Evolutionary conservation across 92 coral and sea anemone species (phyloP).

Genomic region (Metridium senile): DNA sequence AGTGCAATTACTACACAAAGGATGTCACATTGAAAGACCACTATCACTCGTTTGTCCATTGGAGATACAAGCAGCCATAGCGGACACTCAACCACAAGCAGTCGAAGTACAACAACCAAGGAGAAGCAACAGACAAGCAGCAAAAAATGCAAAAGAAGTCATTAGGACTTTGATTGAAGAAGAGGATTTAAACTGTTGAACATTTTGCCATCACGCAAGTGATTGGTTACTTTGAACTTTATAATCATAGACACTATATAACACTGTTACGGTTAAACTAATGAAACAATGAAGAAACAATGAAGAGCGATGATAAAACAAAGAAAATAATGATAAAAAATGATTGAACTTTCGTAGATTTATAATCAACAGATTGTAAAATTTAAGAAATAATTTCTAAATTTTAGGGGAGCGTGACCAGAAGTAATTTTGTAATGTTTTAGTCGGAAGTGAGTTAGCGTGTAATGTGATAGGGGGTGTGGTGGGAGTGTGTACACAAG

Average conservation of each 20-base stretch:
- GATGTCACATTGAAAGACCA: slow-evolving; percentile 51
- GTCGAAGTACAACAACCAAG: neutral
- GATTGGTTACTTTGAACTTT: neutral
- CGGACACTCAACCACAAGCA: neutral
- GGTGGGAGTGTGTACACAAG: too few species aligned
- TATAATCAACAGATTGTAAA: too few species aligned
- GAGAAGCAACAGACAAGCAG: neutral
- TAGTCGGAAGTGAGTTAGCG: too few species aligned
- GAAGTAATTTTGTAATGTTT: too few species aligned
- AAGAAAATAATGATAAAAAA: too few species aligned
- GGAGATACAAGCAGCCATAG: slow-evolving; percentile 25
- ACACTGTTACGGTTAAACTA: too few species aligned
- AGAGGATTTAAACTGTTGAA: neutral
- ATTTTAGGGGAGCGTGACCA: too few species aligned
- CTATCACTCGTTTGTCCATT: slow-evolving; percentile 45
- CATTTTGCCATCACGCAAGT: neutral
- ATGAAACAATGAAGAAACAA: too few species aligned
- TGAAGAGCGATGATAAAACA: too few species aligned
- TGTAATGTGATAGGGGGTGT: too few species aligned
- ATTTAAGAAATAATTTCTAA: too few species aligned
- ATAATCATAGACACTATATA: neutral
- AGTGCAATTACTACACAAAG: slow-evolving; percentile 37
- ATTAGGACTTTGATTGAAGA: neutral
- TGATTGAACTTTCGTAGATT: too few species aligned
- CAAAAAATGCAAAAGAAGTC: neutral